Percentiles rank a stretch among this genome's conserved stretches.
Evolutionary conservation across 2,797 vertebrate species (phyloP).

Genomic region (Sebastes matsubarae): DNA sequence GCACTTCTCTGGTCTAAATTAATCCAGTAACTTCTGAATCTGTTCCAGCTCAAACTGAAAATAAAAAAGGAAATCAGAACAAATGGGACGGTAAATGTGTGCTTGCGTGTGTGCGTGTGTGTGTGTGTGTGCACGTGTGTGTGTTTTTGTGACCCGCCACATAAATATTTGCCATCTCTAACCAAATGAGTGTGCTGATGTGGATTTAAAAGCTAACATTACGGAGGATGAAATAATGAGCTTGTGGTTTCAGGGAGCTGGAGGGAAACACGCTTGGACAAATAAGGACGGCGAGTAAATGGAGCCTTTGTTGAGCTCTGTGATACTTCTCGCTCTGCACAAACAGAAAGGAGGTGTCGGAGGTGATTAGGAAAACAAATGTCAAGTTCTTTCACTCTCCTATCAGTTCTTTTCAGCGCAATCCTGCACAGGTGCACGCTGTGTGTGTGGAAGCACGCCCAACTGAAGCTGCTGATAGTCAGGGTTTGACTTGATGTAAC

Average conservation of each 20-base stretch:
- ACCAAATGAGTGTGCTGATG: conserved; percentile 70
- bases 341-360: conserved; percentile 68
- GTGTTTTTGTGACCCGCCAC: conserved; percentile 22
- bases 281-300: conserved; percentile 69
- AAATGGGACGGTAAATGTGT: neutral
- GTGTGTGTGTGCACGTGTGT: neutral
- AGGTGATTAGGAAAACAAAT: conserved; percentile 77
- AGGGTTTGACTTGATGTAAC: conserved; percentile 17
- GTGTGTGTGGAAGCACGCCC: conserved; percentile 28
- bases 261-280: conserved; percentile 65
- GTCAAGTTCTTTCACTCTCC: conserved; percentile 73
- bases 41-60: conserved; percentile 13
- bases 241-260: conserved; percentile 72
- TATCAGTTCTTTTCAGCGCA: conserved; percentile 65
- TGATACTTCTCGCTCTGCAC: conserved; percentile 68
- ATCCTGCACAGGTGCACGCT: conserved; percentile 60
- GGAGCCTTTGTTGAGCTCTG: conserved; percentile 67
- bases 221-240: conserved; percentile 73
- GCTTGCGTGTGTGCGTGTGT: neutral
- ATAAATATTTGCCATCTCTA: conserved; percentile 74
- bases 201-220: conserved; percentile 72
- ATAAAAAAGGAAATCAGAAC: conserved; percentile 17
- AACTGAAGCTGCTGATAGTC: conserved; percentile 12
- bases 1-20: neutral
- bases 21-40: neutral